Percentiles rank a stretch among this genome's conserved stretches.
Evolutionary conservation across 2,797 vertebrate species (phyloP).

Genomic region (Falco peregrinus): DNA sequence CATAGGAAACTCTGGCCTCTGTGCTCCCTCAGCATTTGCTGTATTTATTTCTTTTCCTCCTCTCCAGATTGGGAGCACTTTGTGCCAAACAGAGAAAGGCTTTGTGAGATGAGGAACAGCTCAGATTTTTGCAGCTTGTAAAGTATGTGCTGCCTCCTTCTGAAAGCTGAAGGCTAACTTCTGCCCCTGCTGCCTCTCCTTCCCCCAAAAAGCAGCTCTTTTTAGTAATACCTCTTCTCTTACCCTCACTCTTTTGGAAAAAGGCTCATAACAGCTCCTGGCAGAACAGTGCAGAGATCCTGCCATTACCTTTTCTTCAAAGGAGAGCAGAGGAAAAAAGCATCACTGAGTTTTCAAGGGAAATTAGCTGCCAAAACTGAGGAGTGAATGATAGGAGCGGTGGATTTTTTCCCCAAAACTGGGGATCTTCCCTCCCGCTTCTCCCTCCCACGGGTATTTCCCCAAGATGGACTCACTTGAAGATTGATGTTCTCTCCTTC

Average conservation of each 20-base stretch:
- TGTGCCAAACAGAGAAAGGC: conserved; percentile 48
- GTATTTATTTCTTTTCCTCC: conserved; percentile 66
- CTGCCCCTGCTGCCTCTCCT: background rate
- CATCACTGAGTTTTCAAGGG: background rate
- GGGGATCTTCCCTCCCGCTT: background rate
- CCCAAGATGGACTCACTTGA: conserved; percentile 67
- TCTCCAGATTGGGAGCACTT: conserved; percentile 19
- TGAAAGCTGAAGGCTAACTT: conserved; percentile 12
- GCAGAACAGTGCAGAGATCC: background rate
- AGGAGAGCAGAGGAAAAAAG: background rate
- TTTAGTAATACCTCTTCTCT: background rate
- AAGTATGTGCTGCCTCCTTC: conserved; percentile 38
- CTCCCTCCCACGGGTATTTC: background rate
- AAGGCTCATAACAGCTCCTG: background rate
- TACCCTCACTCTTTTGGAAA: background rate
- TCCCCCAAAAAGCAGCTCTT: background rate
- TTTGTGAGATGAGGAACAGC: conserved; percentile 41
- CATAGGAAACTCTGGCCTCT: conserved; percentile 25
- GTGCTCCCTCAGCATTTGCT: background rate
- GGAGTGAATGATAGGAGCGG: background rate
- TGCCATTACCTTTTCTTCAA: background rate
- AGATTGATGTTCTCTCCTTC: conserved; percentile 60
- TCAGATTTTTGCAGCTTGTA: conserved; percentile 10
- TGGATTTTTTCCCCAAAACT: background rate
- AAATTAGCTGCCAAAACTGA: background rate